Conservation (phyloP, 1,140 invertebrate genomes). For the Sminthurinus signatus region DNA sequence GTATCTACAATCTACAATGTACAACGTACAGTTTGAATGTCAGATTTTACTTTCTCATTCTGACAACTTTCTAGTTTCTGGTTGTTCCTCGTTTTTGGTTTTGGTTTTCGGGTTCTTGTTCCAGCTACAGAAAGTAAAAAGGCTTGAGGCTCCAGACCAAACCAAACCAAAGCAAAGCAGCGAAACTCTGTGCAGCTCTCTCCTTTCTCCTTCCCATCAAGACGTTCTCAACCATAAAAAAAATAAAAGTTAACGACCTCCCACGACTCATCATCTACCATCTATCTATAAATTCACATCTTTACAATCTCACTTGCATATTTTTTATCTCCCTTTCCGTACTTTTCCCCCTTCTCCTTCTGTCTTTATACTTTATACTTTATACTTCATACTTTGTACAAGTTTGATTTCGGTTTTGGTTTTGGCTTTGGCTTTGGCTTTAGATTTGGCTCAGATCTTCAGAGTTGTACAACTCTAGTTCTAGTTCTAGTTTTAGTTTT, state of each 20-base stretch:
- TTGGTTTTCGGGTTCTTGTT: too few species aligned
- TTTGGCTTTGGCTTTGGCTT: too few species aligned
- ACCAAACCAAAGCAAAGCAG: neutral
- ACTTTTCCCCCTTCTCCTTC: neutral
- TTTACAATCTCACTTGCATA: conserved; percentile 2
- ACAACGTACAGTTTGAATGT: conserved; percentile 33
- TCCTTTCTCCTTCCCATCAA: neutral
- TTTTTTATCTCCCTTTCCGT: neutral
- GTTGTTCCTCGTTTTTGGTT: too few species aligned
- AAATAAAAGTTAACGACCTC: conserved; percentile 22
- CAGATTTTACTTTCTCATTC: conserved; percentile 33
- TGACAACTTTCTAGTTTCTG: conserved; percentile 17
- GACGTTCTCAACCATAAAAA: neutral
- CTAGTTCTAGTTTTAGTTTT: too few species aligned
- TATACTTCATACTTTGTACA: too few species aligned
- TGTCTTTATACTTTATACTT: neutral
- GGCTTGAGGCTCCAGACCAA: neutral
- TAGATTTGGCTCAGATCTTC: too few species aligned
- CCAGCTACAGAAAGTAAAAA: neutral
- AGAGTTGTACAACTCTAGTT: too few species aligned
- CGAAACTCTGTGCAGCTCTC: too few species aligned
- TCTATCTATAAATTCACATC: conserved; percentile 21
- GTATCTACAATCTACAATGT: too few species aligned
- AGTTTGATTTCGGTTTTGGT: too few species aligned
- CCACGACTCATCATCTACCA: conserved; percentile 15